A percentile compares a stretch with the other conserved stretches of the same genome.
Conservation (phyloP, 2,888 invertebrate species). For the Pemphredon lugubris region DNA sequence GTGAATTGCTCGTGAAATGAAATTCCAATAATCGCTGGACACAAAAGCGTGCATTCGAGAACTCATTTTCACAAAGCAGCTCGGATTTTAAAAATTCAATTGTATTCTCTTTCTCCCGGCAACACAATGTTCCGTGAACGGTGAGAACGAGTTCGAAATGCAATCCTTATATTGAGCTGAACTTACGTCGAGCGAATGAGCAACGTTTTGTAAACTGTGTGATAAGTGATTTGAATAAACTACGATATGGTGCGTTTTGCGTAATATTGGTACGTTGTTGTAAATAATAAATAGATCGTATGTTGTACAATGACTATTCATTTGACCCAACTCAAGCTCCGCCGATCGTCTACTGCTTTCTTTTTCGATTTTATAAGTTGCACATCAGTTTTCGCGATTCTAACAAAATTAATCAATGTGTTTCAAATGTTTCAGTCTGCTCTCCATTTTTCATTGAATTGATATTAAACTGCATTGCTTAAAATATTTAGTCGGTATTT, state of each 20-base stretch:
- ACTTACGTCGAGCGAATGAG: conserved; percentile 62
- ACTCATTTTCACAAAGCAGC: conserved; percentile 11
- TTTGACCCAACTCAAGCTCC: not conserved
- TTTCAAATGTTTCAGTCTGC: no score
- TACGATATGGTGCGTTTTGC: conserved; percentile 64
- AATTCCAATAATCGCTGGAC: conserved; percentile 1
- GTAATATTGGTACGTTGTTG: conserved; percentile 74
- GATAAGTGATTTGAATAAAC: conserved; percentile 69
- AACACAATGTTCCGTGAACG: conserved; percentile 7
- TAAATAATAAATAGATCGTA: conserved; percentile 79
- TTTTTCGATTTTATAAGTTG: no score
- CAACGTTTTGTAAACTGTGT: conserved; percentile 76
- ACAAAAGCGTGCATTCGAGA: not conserved
- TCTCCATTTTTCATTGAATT: no score
- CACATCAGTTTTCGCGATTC: no score
- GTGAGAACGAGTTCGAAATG: conserved; percentile 50
- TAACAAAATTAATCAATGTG: no score
- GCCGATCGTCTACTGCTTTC: no score
- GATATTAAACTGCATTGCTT: no score
- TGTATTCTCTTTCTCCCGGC: conserved; percentile 1
- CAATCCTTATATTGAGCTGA: conserved; percentile 51
- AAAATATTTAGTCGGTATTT: no score
- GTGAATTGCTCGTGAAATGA: not conserved
- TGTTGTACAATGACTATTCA: conserved; percentile 52
- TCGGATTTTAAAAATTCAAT: not conserved